Evolutionary conservation across 2,113 vertebrate species (phyloP), one percentile per base, ranked within the genome.

Genomic region (Lagenorhynchus albirostris): DNA sequence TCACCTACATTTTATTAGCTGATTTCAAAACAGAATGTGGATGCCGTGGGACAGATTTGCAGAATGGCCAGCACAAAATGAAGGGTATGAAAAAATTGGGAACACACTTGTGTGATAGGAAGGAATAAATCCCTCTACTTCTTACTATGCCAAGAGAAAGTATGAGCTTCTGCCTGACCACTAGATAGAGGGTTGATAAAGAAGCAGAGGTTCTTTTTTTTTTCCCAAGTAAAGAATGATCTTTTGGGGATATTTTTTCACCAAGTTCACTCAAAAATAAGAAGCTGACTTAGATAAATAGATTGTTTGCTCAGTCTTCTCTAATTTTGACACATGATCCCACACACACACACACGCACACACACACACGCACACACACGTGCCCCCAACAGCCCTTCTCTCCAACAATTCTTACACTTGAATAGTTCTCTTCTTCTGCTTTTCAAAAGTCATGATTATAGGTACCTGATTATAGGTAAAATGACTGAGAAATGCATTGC

Each of bases 281-380:
- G 44, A 95, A 96, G 93, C 68, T 62, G 84, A 53, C 92, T 96
- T 96, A 85, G 83, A 63, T 91, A 76, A 83, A 73, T 73, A 97
- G 91, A 80, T 81, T 90, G 0, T 95, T 91, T 76, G 31, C 89
- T 97, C 31, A 67, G 15, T 97, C 82, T 86, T 84, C 38, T 81
- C 68, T 31, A 3, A 65, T 89, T 88, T 62, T 89, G 0, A 38
- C 25, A 44, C 62, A 53, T 8, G 20, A 83, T 47, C 76, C 25
- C 95, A 62, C 41, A 60, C 29, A 18, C 13, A 31, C 20, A 38
- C 10, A 4, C 18, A 20, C 8, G 0, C 47, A 70, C 41, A 53
- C 33, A 8, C 13, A 12, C 29, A 29, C 13, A 25, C 20, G 5
- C 41, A 38, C 10, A 8, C 18, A n/a, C 9, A 8, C 13, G 17